Evolutionary conservation across 2,113 vertebrate species (phyloP).

Genomic region (Anas platyrhynchos): DNA sequence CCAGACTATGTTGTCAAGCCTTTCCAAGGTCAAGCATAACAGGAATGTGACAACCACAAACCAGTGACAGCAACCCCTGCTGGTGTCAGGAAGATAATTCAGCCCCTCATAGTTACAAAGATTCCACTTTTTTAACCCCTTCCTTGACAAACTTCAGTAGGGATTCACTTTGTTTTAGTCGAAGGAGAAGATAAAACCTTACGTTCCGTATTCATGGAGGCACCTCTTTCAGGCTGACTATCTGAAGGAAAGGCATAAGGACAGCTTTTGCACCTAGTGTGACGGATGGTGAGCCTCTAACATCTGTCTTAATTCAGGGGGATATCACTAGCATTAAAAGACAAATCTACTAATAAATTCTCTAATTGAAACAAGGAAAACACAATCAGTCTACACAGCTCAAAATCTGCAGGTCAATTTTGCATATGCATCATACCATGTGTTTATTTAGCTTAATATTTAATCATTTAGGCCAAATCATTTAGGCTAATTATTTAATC

Average conservation of each 20-base stretch:
- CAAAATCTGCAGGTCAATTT: background rate
- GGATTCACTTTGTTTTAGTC: accelerated
- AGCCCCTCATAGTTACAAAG: background rate
- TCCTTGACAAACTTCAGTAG: background rate
- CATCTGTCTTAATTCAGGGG: background rate
- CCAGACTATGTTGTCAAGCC: slow-evolving; percentile 74
- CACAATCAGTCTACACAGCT: background rate
- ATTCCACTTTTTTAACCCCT: slow-evolving; percentile 39
- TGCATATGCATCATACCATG: background rate
- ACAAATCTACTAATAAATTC: background rate
- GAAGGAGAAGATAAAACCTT: background rate
- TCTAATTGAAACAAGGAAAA: background rate
- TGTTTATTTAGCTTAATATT: background rate
- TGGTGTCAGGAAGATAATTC: slow-evolving; percentile 69
- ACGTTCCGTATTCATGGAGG: background rate
- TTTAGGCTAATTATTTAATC: background rate
- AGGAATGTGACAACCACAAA: slow-evolving; percentile 73
- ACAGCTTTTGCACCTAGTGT: background rate
- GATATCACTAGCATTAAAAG: background rate
- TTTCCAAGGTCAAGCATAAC: slow-evolving; percentile 77
- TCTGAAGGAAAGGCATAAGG: background rate
- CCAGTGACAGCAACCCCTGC: slow-evolving; percentile 73
- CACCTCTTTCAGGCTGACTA: background rate
- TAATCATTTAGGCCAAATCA: background rate
- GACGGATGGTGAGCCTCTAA: background rate